A percentile compares a stretch with the other conserved stretches of the same genome.
phyloP scores from a whole-genome alignment of 2,113 vertebrate genomes.

The Lanius ludovicianus region DNA sequence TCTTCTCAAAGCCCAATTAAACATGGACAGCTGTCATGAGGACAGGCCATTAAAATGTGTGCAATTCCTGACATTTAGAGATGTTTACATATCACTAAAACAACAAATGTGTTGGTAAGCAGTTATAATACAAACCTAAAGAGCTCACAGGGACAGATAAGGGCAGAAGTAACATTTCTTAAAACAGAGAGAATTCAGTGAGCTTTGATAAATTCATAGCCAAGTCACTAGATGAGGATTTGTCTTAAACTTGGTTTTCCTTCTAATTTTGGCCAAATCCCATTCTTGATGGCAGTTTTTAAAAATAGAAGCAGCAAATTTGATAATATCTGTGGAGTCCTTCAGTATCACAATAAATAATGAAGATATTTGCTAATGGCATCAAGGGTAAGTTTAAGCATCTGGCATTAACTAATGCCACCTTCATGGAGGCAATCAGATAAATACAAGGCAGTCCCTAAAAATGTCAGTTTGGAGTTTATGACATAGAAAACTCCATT shows the following conservation, averaged over 20 bases:
- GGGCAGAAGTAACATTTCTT: not conserved
- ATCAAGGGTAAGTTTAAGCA: not conserved
- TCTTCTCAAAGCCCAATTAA: not conserved
- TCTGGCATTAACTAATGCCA: not conserved
- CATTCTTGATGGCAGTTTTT: not conserved
- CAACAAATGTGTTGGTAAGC: not conserved
- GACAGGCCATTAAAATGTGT: not conserved
- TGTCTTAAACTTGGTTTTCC: not conserved
- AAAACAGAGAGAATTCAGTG: not conserved
- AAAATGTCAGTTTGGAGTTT: not conserved
- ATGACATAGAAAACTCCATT: not conserved
- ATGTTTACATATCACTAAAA: constrained; percentile 5
- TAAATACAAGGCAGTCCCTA: not conserved
- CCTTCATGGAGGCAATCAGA: not conserved
- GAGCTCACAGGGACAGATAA: not conserved
- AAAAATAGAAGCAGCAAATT: not conserved
- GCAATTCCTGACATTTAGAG: constrained; percentile 12
- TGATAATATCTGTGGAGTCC: not conserved
- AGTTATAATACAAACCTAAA: not conserved
- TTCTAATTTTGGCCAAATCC: not conserved
- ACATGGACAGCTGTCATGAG: not conserved
- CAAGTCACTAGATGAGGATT: not conserved
- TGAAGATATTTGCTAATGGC: not conserved
- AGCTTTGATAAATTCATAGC: not conserved
- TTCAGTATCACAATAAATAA: not conserved